Base-by-base conservation (phyloP, 2,888 invertebrate genomes). In the Drosophila limbata region DNA sequence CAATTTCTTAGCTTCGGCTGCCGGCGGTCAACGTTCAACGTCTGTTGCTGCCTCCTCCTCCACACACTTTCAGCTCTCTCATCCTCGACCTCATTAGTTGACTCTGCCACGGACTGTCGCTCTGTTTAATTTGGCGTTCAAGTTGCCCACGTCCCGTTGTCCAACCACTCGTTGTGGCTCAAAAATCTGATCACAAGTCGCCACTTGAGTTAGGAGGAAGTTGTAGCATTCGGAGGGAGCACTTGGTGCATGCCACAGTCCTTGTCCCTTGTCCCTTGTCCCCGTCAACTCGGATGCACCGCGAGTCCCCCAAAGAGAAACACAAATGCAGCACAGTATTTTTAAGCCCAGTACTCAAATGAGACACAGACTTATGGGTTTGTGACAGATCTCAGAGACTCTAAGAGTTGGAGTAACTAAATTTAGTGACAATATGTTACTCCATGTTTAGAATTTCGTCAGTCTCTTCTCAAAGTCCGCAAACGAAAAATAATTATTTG, bases 111-210 rank as follows among this genome's bases (percentile, higher is more conserved):
- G 77, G 74, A 66, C 68, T 77, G 74, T 15, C 70, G 70, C 77
- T 66, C 77, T 64, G 79, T 81, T 86, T 86, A 83, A 84, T 86
- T 85, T 85, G 79, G 62, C 86, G 69, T 76, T 83, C 80, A 73
- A 78, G 85, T 76, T 80, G 85, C 69, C 66, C 75, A 85, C 75
- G 85, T 83, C 79, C 79, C 74, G 66, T 60, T 62, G 42, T n/a
- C 47, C 37, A 51, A 28, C 31, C 52, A 55, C 73, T 73, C 57
- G 31, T 44, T 55, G 37, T 44, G 42, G 57, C 44, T 31, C 40
- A 73, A 63, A 76, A 72, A 68, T 82, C 82, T 69, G 83, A 83
- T 82, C 85, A 66, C 56, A 71, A 61, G 61, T 53, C 64, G 69
- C 64, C 74, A 82, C 80, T 71, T 73, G 69, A 64, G 28, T 31